Percentiles rank a stretch among this genome's conserved stretches.
Conservation (phyloP, 1,140 invertebrate genomes). For the Grapholita molesta region DNA sequence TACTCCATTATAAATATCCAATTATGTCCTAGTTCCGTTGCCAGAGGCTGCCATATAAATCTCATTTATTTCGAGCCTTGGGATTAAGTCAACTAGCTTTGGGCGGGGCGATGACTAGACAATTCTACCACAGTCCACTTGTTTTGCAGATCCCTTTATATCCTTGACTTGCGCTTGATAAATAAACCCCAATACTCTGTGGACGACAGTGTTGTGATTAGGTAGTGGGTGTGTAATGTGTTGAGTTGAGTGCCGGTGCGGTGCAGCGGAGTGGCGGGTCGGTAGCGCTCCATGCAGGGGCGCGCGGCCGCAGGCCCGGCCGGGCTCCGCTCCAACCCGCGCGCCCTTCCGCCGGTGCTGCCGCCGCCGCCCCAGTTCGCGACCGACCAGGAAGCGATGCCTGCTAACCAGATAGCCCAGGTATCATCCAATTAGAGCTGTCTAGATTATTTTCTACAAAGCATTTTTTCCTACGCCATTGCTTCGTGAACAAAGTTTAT, state of each 20-base stretch:
- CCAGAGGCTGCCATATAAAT: too few species aligned
- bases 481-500: too few species aligned
- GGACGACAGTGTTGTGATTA: neutral
- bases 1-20: too few species aligned
- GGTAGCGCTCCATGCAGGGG: slow-evolving; percentile 69
- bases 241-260: slow-evolving; percentile 30
- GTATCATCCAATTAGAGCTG: too few species aligned
- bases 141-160: neutral
- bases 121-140: neutral
- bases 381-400: slow-evolving; percentile 65
- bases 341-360: slow-evolving; percentile 69
- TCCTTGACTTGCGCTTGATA: neutral
- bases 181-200: neutral
- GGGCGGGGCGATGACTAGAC: neutral
- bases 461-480: too few species aligned
- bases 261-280: slow-evolving; percentile 37
- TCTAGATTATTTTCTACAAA: too few species aligned
- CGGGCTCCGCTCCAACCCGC: slow-evolving; percentile 68
- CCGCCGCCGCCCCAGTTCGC: slow-evolving; percentile 74
- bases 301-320: slow-evolving; percentile 68
- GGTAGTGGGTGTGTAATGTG: slow-evolving; percentile 15
- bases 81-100: neutral
- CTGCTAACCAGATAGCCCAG: slow-evolving; percentile 70
- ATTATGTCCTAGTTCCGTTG: too few species aligned
- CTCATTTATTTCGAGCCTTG: neutral